Conservation (phyloP, 2,113 vertebrate genomes). For the Phalacrocorax pelagicus region DNA sequence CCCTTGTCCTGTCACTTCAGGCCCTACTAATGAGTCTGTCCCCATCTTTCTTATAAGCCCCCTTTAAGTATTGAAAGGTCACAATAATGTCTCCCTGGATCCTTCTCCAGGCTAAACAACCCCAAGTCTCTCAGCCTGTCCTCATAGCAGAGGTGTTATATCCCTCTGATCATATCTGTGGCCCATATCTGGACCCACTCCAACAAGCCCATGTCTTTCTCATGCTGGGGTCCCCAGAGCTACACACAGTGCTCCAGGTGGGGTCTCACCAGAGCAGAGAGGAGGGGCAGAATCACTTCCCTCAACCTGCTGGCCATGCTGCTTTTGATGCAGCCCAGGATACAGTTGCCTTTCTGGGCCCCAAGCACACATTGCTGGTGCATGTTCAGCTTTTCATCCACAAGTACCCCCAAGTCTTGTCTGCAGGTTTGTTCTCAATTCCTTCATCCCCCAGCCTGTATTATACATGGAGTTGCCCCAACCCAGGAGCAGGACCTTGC, state of each 20-base stretch:
- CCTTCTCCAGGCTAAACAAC: neutral
- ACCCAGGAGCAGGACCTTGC: neutral
- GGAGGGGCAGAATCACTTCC: neutral
- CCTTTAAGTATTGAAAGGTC: neutral
- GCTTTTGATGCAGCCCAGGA: neutral
- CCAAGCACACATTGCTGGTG: rapidly evolving
- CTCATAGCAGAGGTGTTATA: rapidly evolving
- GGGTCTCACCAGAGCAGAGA: neutral
- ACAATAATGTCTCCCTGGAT: neutral
- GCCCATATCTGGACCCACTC: neutral
- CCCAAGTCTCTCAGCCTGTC: neutral
- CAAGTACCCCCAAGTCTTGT: neutral
- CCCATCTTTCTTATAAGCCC: neutral
- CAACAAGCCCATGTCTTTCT: neutral
- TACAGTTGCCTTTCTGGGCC: neutral
- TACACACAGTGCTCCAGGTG: rapidly evolving
- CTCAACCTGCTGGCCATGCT: rapidly evolving
- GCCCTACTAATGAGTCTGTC: neutral
- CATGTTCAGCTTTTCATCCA: neutral
- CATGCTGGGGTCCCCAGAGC: neutral
- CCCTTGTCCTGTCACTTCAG: neutral
- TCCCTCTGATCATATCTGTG: neutral
- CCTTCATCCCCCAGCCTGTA: neutral
- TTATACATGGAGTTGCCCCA: neutral
- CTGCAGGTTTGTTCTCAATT: neutral